Evolutionary conservation across 2,797 vertebrate genomes (phyloP).

Genomic region (Crax fasciolata): DNA sequence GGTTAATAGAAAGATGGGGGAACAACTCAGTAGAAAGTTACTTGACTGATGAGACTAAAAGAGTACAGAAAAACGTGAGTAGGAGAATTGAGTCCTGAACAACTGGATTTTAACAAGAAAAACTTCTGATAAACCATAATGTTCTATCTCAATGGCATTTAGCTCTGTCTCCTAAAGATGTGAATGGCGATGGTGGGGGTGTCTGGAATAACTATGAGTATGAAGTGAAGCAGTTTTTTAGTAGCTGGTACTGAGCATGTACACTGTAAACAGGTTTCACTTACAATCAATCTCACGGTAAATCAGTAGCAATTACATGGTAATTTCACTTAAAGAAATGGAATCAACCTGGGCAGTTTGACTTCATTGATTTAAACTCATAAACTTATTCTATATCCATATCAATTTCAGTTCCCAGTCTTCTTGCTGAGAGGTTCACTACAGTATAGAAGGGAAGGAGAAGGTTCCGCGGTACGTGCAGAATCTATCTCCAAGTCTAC

Average conservation of each 20-base stretch:
- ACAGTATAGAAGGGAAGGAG: not conserved
- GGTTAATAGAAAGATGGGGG: not conserved
- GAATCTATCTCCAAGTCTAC: not conserved
- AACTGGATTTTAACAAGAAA: not conserved
- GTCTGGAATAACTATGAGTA: not conserved
- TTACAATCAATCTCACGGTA: not conserved
- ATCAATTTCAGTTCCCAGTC: not conserved
- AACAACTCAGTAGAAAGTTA: not conserved
- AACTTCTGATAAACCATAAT: not conserved
- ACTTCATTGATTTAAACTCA: conserved; percentile 1
- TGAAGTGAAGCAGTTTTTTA: not conserved
- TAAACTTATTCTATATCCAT: not conserved
- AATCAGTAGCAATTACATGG: not conserved
- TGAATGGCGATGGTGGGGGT: not conserved
- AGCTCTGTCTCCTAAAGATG: not conserved
- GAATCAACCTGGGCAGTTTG: not conserved
- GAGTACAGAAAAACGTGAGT: not conserved
- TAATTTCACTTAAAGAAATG: not conserved
- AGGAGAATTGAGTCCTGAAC: not conserved
- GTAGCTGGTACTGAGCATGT: not conserved
- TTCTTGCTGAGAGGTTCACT: not conserved
- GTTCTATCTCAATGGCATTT: not conserved
- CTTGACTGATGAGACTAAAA: not conserved
- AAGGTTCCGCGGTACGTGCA: not conserved
- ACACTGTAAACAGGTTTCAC: not conserved